Conservation (phyloP, 1,140 invertebrate genomes). For the Diuraphis noxia region DNA sequence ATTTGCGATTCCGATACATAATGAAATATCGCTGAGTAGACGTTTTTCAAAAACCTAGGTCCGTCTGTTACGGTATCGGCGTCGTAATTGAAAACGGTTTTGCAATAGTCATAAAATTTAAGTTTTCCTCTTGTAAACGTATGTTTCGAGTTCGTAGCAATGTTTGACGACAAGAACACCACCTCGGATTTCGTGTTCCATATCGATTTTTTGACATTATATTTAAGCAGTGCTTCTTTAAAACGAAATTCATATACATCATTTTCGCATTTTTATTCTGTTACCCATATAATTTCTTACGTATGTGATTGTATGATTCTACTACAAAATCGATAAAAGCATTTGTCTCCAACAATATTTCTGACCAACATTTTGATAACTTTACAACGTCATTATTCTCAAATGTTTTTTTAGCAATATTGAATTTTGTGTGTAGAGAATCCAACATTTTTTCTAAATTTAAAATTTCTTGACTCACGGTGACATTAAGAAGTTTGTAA, state of each 20-base stretch:
- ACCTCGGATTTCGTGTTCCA: not conserved
- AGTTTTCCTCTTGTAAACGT: not conserved
- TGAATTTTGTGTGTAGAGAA: not conserved
- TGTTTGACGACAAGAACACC: not conserved
- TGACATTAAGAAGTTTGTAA: not conserved
- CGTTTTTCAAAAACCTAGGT: constrained; percentile 26
- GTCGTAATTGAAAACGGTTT: not conserved
- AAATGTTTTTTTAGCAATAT: not conserved
- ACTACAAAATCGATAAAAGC: not conserved
- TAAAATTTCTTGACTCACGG: not conserved
- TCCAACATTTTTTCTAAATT: constrained; percentile 3
- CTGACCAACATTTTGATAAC: constrained; percentile 6
- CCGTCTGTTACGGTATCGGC: not conserved
- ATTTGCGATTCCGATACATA: constrained; percentile 15
- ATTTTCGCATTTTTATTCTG: not conserved
- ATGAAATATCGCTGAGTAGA: not conserved
- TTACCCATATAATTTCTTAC: not conserved
- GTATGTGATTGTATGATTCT: not conserved
- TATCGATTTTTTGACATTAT: not conserved
- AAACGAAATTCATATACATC: not conserved
- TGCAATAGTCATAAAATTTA: not conserved
- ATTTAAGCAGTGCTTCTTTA: not conserved
- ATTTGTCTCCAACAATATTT: not conserved
- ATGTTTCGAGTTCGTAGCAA: not conserved
- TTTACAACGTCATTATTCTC: not conserved